Evolutionary conservation across 2,888 invertebrate species (phyloP).

Genomic region (Bibio marci): DNA sequence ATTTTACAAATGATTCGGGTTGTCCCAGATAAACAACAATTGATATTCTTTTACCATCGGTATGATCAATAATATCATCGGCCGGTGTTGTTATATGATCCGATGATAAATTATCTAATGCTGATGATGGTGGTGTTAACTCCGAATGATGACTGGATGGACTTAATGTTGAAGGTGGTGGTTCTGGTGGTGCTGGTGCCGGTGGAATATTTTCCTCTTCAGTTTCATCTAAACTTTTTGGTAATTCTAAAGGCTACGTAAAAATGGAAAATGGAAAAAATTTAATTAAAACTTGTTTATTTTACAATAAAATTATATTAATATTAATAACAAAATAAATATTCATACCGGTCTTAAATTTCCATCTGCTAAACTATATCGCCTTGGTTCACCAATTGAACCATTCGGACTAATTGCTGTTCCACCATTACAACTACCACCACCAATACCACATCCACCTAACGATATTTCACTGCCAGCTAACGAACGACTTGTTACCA

Average conservation of each 20-base stretch:
- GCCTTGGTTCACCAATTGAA: conserved; percentile 34
- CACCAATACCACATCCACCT: conserved; percentile 29
- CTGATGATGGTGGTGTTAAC: conserved; percentile 28
- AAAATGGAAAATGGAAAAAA: background rate
- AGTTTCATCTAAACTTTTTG: conserved; percentile 24
- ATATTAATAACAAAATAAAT: background rate
- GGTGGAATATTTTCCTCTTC: conserved; percentile 26
- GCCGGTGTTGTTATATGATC: conserved; percentile 28
- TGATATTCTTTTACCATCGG: conserved; percentile 73
- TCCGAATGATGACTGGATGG: conserved; percentile 27
- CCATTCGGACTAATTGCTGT: conserved; percentile 27
- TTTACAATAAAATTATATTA: background rate
- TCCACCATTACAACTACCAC: conserved; percentile 19
- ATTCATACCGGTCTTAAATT: conserved; percentile 23
- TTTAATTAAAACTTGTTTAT: background rate
- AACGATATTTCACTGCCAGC: conserved; percentile 44
- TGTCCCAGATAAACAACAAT: conserved; percentile 78
- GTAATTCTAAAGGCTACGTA: conserved; percentile 24
- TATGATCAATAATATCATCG: conserved; percentile 46
- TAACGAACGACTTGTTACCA: conserved; percentile 52
- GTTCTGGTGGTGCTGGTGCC: conserved; percentile 28
- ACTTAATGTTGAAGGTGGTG: conserved; percentile 25
- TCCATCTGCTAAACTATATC: conserved; percentile 41
- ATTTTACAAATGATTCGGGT: conserved; percentile 56
- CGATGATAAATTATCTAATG: conserved; percentile 22